Base-by-base conservation (phyloP, 2,797 vertebrate genomes). In the Pipistrellus kuhlii region DNA sequence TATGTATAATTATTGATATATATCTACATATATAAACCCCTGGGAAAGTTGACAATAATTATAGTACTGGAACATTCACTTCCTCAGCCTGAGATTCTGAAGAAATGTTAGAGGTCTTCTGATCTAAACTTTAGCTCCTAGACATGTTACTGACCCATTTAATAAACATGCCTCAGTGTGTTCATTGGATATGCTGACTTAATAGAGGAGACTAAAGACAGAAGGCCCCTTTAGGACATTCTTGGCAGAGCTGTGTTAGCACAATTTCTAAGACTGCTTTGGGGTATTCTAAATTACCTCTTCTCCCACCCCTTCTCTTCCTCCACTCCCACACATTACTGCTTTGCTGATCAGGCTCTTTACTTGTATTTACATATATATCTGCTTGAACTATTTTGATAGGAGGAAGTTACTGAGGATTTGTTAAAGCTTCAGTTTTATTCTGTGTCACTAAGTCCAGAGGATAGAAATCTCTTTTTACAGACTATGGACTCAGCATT, bases 341-440 rank as follows among this genome's bases (percentile, higher is more conserved):
- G 25, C n/a, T 87, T 91, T 88, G 21, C 77, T 53, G 66, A 62
- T 38, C 15, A 17, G 12, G 13, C 6, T 51, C 30, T 71, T 62
- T 59, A 80, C 64, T 81, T 73, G 2, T 77, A 85, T 87, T 84
- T 84, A 73, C 59, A 35, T 18, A 48, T 14, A 21, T 51, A 46
- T 71, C 14, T 89, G 21, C 5, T 80, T 85, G 72, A 59, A 32
- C 21, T 85, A 17, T 77, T 97, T 89, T 82, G 71, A 32, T 46
- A 77, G 27, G 27, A 72, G n/a, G 30, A 68, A 68, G 32, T 86
- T 91, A 78, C 32, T 21, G 18, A 94, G 23, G 51, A 51, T 78
- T n/a, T 92, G 62, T 86, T 95, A 59, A 93, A 89, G 64, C 76
- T 96, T 95, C 46, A 53, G 10, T 93, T 91, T 92, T 68, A 90